Evolutionary conservation across 2,113 vertebrate genomes (phyloP).

Genomic region (Rhinichthys klamathensis): DNA sequence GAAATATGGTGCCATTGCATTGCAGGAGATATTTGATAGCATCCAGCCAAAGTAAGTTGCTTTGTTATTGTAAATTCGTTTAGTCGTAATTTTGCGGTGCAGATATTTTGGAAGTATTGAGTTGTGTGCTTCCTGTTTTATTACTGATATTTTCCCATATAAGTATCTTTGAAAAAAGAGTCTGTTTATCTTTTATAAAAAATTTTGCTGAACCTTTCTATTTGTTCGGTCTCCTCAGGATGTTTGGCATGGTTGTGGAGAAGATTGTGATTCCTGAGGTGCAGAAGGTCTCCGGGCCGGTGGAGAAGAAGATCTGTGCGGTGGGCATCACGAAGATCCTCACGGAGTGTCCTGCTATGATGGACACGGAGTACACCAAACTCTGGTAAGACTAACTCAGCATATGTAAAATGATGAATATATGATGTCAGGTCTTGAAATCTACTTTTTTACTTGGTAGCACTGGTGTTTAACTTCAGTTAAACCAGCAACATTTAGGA

Average conservation of each 20-base stretch:
- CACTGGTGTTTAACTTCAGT: no score
- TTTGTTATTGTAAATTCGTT: background rate
- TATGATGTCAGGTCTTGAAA: no score
- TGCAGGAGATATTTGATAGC: slow-evolving; percentile 96
- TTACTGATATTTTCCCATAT: background rate
- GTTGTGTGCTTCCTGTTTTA: no score
- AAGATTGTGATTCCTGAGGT: slow-evolving; percentile 98
- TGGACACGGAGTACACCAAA: slow-evolving; percentile 98
- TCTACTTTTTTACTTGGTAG: no score
- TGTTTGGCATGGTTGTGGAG: slow-evolving; percentile 99
- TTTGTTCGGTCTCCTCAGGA: slow-evolving; percentile 73
- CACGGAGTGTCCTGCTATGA: slow-evolving; percentile 96
- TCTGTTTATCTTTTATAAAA: background rate
- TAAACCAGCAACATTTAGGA: no score
- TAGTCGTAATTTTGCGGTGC: background rate
- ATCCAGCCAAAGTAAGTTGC: slow-evolving; percentile 95
- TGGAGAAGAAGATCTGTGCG: slow-evolving; percentile 98
- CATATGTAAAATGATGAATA: no score
- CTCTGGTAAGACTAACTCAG: slow-evolving; percentile 81
- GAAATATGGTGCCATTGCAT: slow-evolving; percentile 92
- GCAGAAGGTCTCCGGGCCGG: slow-evolving; percentile 94
- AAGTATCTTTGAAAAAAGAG: background rate
- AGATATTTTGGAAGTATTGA: no score
- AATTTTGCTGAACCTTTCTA: background rate
- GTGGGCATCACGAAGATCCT: slow-evolving; percentile 95